phyloP scores from a whole-genome alignment of 2,888 invertebrate species.

The Clepsis dumicolana region DNA sequence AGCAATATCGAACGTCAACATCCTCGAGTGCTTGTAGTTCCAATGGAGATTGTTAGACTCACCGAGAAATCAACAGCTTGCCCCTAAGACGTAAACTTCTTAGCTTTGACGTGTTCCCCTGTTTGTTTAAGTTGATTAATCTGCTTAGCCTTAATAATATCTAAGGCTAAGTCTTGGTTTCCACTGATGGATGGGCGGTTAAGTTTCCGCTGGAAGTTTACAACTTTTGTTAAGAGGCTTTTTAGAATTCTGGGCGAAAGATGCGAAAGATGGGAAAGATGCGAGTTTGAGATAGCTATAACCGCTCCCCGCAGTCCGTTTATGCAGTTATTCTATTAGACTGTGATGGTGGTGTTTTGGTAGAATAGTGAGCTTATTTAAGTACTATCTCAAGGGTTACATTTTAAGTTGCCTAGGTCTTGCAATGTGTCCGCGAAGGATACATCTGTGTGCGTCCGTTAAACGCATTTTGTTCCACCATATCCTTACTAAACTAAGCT shows the following conservation, averaged over 20 bases:
- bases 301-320: too few relatives aligned
- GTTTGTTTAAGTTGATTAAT: slow-evolving; percentile 41
- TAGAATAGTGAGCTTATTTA: too few relatives aligned
- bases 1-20: slow-evolving; percentile 41
- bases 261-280: too few relatives aligned
- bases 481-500: background rate
- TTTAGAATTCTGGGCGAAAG: background rate
- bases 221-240: background rate
- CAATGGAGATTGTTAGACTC: slow-evolving; percentile 35
- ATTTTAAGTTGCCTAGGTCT: too few relatives aligned
- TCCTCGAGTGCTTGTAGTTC: slow-evolving; percentile 37
- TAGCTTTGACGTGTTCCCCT: slow-evolving; percentile 22
- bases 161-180: background rate
- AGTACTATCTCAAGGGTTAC: too few relatives aligned
- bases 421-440: too few relatives aligned
- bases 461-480: background rate
- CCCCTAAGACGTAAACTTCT: slow-evolving; percentile 36
- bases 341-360: too few relatives aligned
- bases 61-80: slow-evolving; percentile 47
- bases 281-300: background rate
- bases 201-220: background rate
- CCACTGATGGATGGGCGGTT: background rate
- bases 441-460: background rate
- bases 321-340: too few relatives aligned
- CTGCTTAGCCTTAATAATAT: slow-evolving; percentile 19